Conservation (phyloP, 2,797 vertebrate species). For the Caiman crocodilus region DNA sequence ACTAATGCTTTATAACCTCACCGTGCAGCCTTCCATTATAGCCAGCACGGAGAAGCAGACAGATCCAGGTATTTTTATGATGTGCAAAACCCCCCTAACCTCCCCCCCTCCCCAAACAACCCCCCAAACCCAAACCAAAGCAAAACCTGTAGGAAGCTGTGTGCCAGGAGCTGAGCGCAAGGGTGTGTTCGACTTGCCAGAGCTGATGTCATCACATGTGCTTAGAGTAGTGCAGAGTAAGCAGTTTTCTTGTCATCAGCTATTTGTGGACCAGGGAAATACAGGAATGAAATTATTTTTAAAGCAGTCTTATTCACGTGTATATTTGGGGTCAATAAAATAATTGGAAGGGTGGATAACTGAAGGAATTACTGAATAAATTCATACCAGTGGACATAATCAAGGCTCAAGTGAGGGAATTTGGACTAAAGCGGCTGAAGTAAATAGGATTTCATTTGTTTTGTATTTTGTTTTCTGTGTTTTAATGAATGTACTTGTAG, state of each 20-base stretch:
- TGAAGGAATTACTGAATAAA: neutral
- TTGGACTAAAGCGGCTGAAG: neutral
- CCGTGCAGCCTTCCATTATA: neutral
- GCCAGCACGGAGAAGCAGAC: neutral
- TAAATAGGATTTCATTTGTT: neutral
- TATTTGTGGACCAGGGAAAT: neutral
- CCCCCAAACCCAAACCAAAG: too few relatives aligned
- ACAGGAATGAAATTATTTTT: neutral
- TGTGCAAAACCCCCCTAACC: neutral
- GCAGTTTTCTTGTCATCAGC: neutral
- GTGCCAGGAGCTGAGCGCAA: neutral
- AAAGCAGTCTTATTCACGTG: accelerated
- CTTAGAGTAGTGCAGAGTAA: neutral
- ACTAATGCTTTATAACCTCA: neutral
- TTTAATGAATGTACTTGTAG: neutral
- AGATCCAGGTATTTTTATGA: neutral
- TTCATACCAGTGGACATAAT: neutral
- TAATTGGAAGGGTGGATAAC: neutral
- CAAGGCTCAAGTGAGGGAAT: neutral
- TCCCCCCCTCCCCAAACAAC: too few relatives aligned
- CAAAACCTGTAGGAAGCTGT: neutral
- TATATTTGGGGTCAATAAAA: neutral
- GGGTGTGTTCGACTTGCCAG: neutral
- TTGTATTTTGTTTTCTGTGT: neutral
- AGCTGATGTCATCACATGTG: neutral